Base-by-base conservation (phyloP, 2,113 vertebrate species). In the Hemiprocne comata region DNA sequence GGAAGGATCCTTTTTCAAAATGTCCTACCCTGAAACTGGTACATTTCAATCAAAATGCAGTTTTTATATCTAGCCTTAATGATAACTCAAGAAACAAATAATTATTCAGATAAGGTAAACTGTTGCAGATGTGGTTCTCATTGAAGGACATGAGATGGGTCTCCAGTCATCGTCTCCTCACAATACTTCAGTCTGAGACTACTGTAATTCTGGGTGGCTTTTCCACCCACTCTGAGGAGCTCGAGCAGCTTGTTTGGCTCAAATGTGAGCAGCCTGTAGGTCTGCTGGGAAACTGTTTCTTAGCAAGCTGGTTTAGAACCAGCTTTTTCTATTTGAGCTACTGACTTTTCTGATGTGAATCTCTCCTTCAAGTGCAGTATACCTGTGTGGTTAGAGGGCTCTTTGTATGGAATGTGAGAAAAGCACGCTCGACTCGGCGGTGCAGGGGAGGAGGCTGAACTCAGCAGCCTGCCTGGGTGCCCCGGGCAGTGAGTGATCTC, bases 91-190 rank as follows among this genome's bases (percentile, higher is more conserved):
- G 76, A 86, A 73, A 36, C 19, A 70, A 25, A 20, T 65, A 57
- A 44, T 77, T 76, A 46, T 34, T 84, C 33, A 33, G 14, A 36
- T 77, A 38, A 75, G 11, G 82, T 91, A 54, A 94, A 60, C 44
- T 38, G 50, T 87, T 94, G 57, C 74, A 92, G 94, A 82, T 94
- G 89, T 93, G 50, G 48, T 78, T 72, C 44, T 71, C 28, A 10
- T 38, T 85, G 28, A 28, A 91, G 77, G 70, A 85, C 11, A 0
- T 28, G 40, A 83, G 66, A 40, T 29, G n/a, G 29, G 71, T 69
- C 74, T 93, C 46, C 62, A 70, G n/a, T 51, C 3, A 3, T 48
- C 2, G 0, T 76, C 51, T 75, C 33, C 36, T 72, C 10, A 13
- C 0, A 0, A 33, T 82, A 23, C 66, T 78, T 91, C 36, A 3